Percentiles rank a stretch among this genome's conserved stretches.
Evolutionary conservation across 2,888 invertebrate genomes (phyloP).

Genomic region (Epinotia demarniana): DNA sequence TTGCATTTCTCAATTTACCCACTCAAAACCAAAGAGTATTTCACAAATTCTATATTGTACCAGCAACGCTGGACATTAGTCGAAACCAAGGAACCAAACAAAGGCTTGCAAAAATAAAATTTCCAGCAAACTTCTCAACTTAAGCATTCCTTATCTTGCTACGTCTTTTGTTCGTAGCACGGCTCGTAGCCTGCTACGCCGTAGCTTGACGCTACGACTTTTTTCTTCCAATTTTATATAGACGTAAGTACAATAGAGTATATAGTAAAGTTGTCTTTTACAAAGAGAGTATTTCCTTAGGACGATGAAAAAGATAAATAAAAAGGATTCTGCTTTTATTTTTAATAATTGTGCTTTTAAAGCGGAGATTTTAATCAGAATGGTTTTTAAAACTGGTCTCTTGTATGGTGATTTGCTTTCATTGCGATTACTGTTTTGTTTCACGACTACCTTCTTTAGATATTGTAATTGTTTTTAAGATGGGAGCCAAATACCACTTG

Average conservation of each 20-base stretch:
- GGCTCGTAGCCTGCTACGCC: constrained; percentile 5
- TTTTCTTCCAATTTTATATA: background rate
- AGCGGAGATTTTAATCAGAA: constrained; percentile 19
- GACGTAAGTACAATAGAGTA: background rate
- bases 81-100: constrained; percentile 2
- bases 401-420: constrained; percentile 22
- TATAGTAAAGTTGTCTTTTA: background rate
- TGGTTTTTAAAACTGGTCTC: background rate
- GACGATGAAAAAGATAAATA: constrained; percentile 21
- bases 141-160: constrained; percentile 28
- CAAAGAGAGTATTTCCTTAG: no score
- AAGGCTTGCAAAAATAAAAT: constrained; percentile 17
- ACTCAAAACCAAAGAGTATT: no score
- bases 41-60: background rate
- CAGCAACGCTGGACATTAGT: background rate
- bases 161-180: constrained; percentile 32
- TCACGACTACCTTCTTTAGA: background rate
- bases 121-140: constrained; percentile 17
- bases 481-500: no score
- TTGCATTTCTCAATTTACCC: no score
- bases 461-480: no score
- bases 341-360: constrained; percentile 34
- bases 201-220: constrained; percentile 16
- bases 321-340: constrained; percentile 17
- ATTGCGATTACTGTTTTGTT: background rate